Percentiles rank a stretch among this genome's conserved stretches.
phyloP scores from a whole-genome alignment of 2,888 invertebrate species.

The Mesodorylaimus sp. region DNA sequence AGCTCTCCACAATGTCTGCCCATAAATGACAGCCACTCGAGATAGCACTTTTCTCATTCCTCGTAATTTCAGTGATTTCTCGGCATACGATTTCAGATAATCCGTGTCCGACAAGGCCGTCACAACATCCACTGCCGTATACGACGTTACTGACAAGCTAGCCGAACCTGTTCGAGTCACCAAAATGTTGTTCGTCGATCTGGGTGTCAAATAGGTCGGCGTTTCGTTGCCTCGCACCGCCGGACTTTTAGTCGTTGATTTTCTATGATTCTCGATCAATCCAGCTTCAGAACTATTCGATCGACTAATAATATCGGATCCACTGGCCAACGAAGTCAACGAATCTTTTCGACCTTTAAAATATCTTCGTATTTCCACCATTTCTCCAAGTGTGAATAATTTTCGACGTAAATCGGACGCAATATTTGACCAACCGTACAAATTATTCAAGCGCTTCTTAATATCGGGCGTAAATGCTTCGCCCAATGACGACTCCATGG shows the following conservation, averaged over 20 bases:
- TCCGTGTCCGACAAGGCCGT: neutral
- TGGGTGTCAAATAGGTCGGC: neutral
- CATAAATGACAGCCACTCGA: conserved; percentile 45
- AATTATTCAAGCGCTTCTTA: conserved; percentile 50
- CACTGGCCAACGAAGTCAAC: too few relatives aligned
- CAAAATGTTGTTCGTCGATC: neutral
- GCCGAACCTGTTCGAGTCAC: neutral
- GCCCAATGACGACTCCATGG: too few relatives aligned
- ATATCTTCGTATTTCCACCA: too few relatives aligned
- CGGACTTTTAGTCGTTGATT: too few relatives aligned
- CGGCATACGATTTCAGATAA: conserved; percentile 50
- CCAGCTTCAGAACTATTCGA: too few relatives aligned
- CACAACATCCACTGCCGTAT: neutral
- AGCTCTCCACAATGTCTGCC: conserved; percentile 29
- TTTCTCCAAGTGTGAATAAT: conserved; percentile 43
- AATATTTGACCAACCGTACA: conserved; percentile 77
- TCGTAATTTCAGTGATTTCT: conserved; percentile 65
- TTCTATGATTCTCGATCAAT: too few relatives aligned
- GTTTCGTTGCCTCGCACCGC: neutral
- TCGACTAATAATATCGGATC: too few relatives aligned
- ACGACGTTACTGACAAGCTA: neutral
- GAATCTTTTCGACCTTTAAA: too few relatives aligned
- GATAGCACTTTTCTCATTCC: conserved; percentile 61
- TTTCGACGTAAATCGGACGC: conserved; percentile 63
- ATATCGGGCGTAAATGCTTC: conserved; percentile 48